A percentile compares a stretch with the other conserved stretches of the same genome.
Evolutionary conservation across 2,113 vertebrate species (phyloP).

Genomic region (Rattus rattus): DNA sequence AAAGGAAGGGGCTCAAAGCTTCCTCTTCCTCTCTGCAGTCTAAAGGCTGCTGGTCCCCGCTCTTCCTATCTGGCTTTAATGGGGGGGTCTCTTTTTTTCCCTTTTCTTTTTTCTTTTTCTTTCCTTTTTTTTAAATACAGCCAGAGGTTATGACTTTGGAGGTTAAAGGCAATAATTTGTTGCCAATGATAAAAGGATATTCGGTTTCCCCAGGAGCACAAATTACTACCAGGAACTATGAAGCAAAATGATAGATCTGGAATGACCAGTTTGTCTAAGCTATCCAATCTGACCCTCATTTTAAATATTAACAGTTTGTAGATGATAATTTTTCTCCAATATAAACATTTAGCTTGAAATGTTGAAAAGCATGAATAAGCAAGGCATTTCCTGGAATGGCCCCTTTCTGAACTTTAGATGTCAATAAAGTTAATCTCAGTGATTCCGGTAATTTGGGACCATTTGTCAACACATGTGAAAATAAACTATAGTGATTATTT

Average conservation of each 20-base stretch:
- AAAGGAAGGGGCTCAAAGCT: background rate
- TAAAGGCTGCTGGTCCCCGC: background rate
- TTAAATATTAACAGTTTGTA: background rate
- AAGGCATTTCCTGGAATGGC: background rate
- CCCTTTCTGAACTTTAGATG: background rate
- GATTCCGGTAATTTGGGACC: slow-evolving; percentile 17
- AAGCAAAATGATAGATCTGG: background rate
- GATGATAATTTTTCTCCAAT: background rate
- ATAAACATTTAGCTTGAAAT: slow-evolving; percentile 36
- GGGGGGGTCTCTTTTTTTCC: background rate
- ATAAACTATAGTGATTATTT: slow-evolving; percentile 16
- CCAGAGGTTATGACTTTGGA: background rate
- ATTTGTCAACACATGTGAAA: background rate
- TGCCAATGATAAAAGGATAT: background rate
- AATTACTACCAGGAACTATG: background rate
- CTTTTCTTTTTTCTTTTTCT: background rate
- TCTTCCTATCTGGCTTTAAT: background rate
- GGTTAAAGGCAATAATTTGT: background rate
- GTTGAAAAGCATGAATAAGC: slow-evolving; percentile 15
- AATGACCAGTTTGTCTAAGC: background rate
- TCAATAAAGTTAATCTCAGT: background rate
- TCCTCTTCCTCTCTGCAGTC: slow-evolving; percentile 33
- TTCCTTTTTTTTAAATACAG: background rate
- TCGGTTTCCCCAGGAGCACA: background rate
- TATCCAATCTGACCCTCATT: background rate